Percentiles rank a stretch among this genome's conserved stretches.
Evolutionary conservation across 2,888 invertebrate species (phyloP).

Genomic region (Globia sparganii): DNA sequence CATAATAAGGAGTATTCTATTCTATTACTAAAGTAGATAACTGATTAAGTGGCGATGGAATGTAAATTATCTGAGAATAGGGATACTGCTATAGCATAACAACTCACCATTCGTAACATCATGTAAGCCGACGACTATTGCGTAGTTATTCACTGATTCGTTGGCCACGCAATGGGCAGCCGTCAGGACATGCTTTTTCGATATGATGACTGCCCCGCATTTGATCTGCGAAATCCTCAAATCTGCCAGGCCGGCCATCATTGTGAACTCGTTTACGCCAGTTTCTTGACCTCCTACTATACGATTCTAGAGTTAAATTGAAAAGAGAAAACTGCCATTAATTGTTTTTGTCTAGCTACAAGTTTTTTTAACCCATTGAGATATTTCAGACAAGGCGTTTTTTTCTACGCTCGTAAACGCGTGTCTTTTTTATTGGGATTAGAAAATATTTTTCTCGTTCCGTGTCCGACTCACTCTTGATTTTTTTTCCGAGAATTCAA

Average conservation of each 20-base stretch:
- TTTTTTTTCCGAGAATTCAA: no score
- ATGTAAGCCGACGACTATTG: conserved; percentile 90
- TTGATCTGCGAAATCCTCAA: conserved; percentile 75
- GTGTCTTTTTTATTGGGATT: background rate
- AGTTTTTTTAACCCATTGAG: background rate
- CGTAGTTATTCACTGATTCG: conserved; percentile 72
- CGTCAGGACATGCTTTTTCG: conserved; percentile 82
- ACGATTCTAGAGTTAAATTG: conserved; percentile 74
- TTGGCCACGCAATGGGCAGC: conserved; percentile 90
- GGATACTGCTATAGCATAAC: background rate
- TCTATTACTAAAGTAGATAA: background rate
- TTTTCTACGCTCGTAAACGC: no score
- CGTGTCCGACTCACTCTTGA: background rate
- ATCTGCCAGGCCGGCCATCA: conserved; percentile 79
- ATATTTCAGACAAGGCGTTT: background rate
- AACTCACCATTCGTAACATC: conserved; percentile 73
- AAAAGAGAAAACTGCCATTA: background rate
- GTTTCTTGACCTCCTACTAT: conserved; percentile 85
- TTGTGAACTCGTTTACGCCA: conserved; percentile 80
- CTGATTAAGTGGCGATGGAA: background rate
- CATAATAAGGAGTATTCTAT: no score
- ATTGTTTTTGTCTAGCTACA: background rate
- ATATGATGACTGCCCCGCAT: conserved; percentile 90
- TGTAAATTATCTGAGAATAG: background rate
- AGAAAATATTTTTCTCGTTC: no score